Evolutionary conservation across 2,888 invertebrate species (phyloP).

Genomic region (Drosophila neotestacea): DNA sequence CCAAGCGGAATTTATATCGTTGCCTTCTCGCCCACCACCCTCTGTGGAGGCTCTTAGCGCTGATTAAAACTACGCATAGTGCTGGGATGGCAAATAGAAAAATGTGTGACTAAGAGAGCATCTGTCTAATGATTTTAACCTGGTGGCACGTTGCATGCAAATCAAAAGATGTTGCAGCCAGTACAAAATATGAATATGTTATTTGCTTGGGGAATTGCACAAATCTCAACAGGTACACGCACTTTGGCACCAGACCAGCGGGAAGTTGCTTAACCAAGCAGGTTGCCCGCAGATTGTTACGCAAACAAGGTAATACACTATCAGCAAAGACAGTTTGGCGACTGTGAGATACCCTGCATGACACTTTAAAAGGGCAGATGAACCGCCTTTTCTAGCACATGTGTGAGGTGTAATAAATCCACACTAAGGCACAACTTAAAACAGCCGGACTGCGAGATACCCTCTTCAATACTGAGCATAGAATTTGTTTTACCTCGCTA

Average conservation of each 20-base stretch:
- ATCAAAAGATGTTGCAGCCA: constrained; percentile 50
- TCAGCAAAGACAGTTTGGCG: neutral
- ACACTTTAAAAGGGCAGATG: neutral
- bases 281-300: constrained; percentile 8
- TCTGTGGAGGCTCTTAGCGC: constrained; percentile 58
- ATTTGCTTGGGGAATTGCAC: constrained; percentile 83
- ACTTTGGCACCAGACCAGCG: constrained; percentile 66
- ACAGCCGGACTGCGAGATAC: too few species aligned
- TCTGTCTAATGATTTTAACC: neutral
- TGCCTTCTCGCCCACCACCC: constrained; percentile 19
- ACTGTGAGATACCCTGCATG: constrained; percentile 27
- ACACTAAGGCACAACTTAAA: too few species aligned
- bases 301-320: constrained; percentile 7
- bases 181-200: constrained; percentile 82
- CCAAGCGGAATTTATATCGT: constrained; percentile 59
- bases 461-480: neutral
- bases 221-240: constrained; percentile 84
- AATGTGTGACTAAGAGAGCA: constrained; percentile 27
- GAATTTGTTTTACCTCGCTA: neutral
- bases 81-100: constrained; percentile 34
- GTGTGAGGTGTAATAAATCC: neutral
- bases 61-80: constrained; percentile 68
- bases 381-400: neutral
- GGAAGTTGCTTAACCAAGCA: constrained; percentile 17
- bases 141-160: constrained; percentile 30